Evolutionary conservation across 2,888 invertebrate genomes (phyloP), one percentile per base, ranked within the genome.

Genomic region (Atrina japonica): DNA sequence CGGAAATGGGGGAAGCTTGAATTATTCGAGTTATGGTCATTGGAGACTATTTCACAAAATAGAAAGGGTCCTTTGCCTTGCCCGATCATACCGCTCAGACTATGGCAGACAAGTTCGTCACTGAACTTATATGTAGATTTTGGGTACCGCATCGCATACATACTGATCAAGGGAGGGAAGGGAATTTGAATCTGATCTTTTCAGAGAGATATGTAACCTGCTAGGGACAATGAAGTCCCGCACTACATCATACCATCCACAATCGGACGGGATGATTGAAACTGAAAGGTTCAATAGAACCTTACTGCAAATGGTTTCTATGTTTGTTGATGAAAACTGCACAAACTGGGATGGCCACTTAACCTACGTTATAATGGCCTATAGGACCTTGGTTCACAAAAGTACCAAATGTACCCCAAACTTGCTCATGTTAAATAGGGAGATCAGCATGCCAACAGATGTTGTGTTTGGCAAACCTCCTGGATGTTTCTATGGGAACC

Each of bases 201-300:
- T 75, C 23, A 18, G 55, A 25, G 58, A 43, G 45, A 25, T 75
- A 14, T 77, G 74, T 49, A 29, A 29, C n/a, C n/a, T n/a, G n/a
- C n/a, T n/a, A n/a, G n/a, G n/a, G n/a, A n/a, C n/a, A n/a, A n/a
- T n/a, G n/a, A n/a, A n/a, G n/a, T n/a, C n/a, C n/a, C n/a, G n/a
- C n/a, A n/a, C n/a, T n/a, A n/a, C n/a, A n/a, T n/a, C n/a, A n/a
- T n/a, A n/a, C n/a, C n/a, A n/a, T n/a, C n/a, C n/a, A n/a, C n/a
- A 75, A 29, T 67, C 64, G 21, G 75, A 75, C 45, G 75, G 77
- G 1, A 60, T 69, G 53, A 41, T 71, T 9, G 78, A 78, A n/a
- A n/a, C n/a, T n/a, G n/a, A n/a, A 53, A 52, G 71, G 3, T 76
- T 67, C 14, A 73, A 75, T 35, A 23, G 64, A 3, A 73, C 70